These are phyloP conservation scores for Caenorhabditis brenneri DNA, from an alignment of 1,140 invertebrate genomes.

Conservation along the genomic window DNA sequence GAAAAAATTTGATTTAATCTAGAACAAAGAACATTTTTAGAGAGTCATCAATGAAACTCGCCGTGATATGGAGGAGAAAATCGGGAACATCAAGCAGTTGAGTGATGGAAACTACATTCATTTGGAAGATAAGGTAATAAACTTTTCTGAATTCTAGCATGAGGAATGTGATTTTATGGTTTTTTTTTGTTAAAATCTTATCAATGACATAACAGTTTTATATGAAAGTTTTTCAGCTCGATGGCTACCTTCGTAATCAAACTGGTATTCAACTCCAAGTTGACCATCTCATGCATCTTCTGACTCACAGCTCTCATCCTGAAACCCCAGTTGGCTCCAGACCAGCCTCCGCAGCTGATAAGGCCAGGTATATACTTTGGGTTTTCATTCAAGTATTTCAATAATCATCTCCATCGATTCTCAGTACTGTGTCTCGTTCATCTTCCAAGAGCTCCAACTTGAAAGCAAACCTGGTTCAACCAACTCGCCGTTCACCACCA, in stretches of 20 bases:
- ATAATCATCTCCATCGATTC: neutral
- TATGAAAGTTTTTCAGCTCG: neutral
- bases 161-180: no score
- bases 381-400: neutral
- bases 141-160: neutral
- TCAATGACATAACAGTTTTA: no score
- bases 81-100: conserved; percentile 19
- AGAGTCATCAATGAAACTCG: neutral
- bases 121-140: conserved; percentile 10
- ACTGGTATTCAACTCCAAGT: neutral
- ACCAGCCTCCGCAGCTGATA: neutral
- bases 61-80: conserved; percentile 12
- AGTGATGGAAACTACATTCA: conserved; percentile 26
- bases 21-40: neutral
- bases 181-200: no score
- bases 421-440: neutral
- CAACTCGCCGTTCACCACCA: neutral
- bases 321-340: neutral
- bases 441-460: neutral
- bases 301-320: conserved; percentile 15
- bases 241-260: conserved; percentile 24
- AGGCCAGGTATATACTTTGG: neutral
- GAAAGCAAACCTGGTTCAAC: neutral
- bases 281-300: conserved; percentile 26
- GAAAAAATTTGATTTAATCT: neutral